A percentile compares a stretch with the other conserved stretches of the same genome.
Evolutionary conservation across 2,888 invertebrate genomes (phyloP).

Genomic region (Epinotia nisella): DNA sequence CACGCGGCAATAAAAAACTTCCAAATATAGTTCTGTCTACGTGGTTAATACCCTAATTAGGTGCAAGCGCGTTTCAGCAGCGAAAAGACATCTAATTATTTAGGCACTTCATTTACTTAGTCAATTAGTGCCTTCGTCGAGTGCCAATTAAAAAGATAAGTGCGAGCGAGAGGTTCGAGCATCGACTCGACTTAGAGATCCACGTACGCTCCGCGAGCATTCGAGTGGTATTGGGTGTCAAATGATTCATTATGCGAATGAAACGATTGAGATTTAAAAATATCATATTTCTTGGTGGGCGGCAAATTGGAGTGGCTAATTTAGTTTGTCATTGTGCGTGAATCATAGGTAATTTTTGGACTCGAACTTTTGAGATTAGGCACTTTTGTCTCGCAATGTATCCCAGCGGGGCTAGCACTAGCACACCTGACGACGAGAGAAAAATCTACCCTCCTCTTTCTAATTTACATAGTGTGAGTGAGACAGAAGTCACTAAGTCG

Average conservation of each 20-base stretch:
- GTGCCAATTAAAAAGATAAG: conserved; percentile 84
- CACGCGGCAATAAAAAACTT: conserved; percentile 12
- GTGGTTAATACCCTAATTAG: conserved; percentile 30
- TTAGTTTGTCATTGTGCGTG: not conserved
- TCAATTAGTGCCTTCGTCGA: conserved; percentile 78
- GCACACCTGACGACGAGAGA: too few species aligned
- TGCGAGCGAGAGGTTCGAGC: conserved; percentile 67
- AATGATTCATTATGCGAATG: conserved; percentile 31
- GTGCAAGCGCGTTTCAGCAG: conserved; percentile 56
- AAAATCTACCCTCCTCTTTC: too few species aligned
- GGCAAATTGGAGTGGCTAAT: not conserved
- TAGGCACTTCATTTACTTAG: conserved; percentile 78
- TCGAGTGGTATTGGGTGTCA: conserved; percentile 25
- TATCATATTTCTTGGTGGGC: conserved; percentile 1
- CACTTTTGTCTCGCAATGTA: too few species aligned
- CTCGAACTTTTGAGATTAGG: too few species aligned
- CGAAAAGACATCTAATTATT: conserved; percentile 80
- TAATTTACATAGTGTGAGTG: too few species aligned
- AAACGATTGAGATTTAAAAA: not conserved
- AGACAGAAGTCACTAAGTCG: too few species aligned
- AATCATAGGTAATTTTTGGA: not conserved
- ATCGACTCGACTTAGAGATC: conserved; percentile 68
- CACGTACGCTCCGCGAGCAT: conserved; percentile 45
- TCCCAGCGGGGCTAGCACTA: too few species aligned
- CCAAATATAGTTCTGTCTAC: conserved; percentile 27